A percentile compares a stretch with the other conserved stretches of the same genome.
phyloP scores from a whole-genome alignment of 2,797 vertebrate genomes.

The Channallabes apus region DNA sequence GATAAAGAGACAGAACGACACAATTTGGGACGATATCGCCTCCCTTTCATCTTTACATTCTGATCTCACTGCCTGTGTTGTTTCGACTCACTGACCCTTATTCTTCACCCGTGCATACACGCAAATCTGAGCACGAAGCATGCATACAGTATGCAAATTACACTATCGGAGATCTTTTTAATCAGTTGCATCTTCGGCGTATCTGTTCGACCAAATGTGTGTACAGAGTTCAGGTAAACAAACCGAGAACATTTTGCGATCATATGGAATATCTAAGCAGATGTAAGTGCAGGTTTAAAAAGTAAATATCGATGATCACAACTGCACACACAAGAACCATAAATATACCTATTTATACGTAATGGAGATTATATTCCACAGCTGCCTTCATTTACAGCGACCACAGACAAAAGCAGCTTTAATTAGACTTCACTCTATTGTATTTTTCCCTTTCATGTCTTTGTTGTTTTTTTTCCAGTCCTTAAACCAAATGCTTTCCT shows the following conservation, averaged over 20 bases:
- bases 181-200: not conserved
- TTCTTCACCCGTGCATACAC: not conserved
- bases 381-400: not conserved
- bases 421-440: not conserved
- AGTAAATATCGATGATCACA: not conserved
- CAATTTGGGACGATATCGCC: conserved; percentile 17
- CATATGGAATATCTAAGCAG: not conserved
- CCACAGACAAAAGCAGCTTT: not conserved
- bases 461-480: not conserved
- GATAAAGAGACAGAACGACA: not conserved
- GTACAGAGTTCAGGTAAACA: not conserved
- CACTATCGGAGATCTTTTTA: not conserved
- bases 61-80: not conserved
- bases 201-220: not conserved
- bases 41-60: conserved; percentile 4
- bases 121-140: not conserved
- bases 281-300: too few relatives aligned
- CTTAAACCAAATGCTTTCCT: not conserved
- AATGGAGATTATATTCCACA: not conserved
- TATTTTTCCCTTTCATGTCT: not conserved
- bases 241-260: not conserved
- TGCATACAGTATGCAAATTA: not conserved
- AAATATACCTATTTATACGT: not conserved
- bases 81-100: not conserved
- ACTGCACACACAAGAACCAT: not conserved